A percentile compares a stretch with the other conserved stretches of the same genome.
phyloP scores from a whole-genome alignment of 2,797 vertebrate species.

The Gymnopithys bicolor region DNA sequence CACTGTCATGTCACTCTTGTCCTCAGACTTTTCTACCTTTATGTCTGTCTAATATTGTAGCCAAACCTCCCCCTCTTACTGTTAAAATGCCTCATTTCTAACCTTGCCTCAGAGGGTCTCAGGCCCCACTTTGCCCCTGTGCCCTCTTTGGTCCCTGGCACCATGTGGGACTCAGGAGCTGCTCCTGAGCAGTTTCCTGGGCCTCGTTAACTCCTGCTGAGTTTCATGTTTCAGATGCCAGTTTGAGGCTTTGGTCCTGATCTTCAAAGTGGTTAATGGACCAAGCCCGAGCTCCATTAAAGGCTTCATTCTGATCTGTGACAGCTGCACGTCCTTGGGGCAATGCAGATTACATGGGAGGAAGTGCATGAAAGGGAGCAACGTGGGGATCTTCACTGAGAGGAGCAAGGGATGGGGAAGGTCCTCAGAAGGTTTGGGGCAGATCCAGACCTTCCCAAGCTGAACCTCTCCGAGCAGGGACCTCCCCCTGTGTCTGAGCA shows the following conservation, averaged over 20 bases:
- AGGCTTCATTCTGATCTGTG: constrained; percentile 64
- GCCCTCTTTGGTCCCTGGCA: background rate
- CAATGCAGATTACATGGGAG: constrained; percentile 14
- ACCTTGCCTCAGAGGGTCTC: background rate
- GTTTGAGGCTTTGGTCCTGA: constrained; percentile 53
- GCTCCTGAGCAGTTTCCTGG: constrained; percentile 20
- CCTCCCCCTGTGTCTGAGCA: background rate
- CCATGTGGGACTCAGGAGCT: background rate
- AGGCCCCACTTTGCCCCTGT: background rate
- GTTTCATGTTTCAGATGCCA: constrained; percentile 59
- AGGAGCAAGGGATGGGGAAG: background rate
- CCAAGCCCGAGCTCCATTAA: constrained; percentile 45
- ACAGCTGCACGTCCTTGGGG: constrained; percentile 56
- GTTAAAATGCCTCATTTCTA: background rate
- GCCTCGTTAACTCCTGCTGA: constrained; percentile 46
- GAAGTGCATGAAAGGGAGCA: background rate
- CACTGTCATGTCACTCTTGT: rapidly evolving
- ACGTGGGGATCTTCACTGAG: background rate
- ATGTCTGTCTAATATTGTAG: background rate
- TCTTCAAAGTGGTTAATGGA: constrained; percentile 67
- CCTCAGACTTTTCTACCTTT: background rate
- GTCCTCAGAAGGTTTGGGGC: background rate
- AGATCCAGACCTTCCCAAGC: background rate
- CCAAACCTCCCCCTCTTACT: background rate
- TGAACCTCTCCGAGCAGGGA: background rate